Evolutionary conservation across 64 coral and sea anemone species (phyloP).

Genomic region (Platygyra sinensis): DNA sequence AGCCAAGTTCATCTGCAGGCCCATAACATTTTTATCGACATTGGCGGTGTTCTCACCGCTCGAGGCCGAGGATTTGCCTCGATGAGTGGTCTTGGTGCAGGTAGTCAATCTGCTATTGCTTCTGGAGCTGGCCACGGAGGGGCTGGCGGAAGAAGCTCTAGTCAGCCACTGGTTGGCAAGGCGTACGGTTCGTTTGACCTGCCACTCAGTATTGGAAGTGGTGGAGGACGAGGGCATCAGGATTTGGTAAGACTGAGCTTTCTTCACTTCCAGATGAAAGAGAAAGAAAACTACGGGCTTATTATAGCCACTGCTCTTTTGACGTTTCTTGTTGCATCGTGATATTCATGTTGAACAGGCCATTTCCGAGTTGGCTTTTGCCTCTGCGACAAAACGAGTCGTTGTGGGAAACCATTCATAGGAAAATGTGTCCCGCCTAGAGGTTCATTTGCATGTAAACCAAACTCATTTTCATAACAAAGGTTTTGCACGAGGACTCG

Average conservation of each 20-base stretch:
- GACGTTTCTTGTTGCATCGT: no score
- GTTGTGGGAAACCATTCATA: no score
- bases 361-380: no score
- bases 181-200: constrained; percentile 76
- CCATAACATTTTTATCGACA: constrained; percentile 73
- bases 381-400: no score
- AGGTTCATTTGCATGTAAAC: no score
- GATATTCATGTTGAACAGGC: no score
- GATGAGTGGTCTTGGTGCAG: constrained; percentile 58
- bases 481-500: no score
- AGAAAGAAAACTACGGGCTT: no score
- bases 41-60: constrained; percentile 72
- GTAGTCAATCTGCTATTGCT: constrained; percentile 43
- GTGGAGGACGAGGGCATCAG: constrained; percentile 77
- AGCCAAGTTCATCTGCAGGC: constrained; percentile 75
- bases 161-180: constrained; percentile 62
- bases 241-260: constrained; percentile 70
- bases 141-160: constrained; percentile 71
- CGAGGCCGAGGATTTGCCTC: constrained; percentile 71
- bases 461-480: no score
- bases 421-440: no score
- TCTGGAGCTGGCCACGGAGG: constrained; percentile 95
- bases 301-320: no score
- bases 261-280: not conserved
- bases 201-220: constrained; percentile 78